Base-by-base conservation (phyloP, 2,888 invertebrate species). In the Pristionchus fissidentatus region DNA sequence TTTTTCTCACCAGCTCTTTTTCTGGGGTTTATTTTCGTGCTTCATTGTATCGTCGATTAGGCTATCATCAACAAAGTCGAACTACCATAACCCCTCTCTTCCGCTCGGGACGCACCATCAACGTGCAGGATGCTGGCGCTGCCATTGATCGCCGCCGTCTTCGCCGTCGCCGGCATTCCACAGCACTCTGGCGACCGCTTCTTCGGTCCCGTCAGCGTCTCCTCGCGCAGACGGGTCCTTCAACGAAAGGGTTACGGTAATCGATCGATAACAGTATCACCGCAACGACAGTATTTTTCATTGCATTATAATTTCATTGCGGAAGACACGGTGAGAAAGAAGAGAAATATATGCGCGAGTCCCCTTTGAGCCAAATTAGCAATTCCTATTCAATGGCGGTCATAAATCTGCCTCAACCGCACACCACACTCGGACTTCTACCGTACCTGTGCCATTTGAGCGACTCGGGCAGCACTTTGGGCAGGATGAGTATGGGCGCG, bases 401-500 rank as follows among this genome's bases (percentile, higher is more conserved):
- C n/a, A n/a, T n/a, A n/a, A n/a, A n/a, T n/a, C n/a, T n/a, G n/a
- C n/a, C n/a, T n/a, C n/a, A n/a, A n/a, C n/a, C n/a, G n/a, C n/a
- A n/a, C n/a, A n/a, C n/a, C n/a, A n/a, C n/a, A n/a, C n/a, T n/a
- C n/a, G 70, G 70, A 32, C 1, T n/a, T 0, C 19, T 32, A 55
- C 35, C n/a, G 13, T 73, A 87, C 87, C 89, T 85, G 84, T 91
- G 91, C 92, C 92, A 91, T 86, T 90, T 90, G 41, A 91, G 84
- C 1, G 90, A 90, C n/a, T 89, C 92, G 32, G 96, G 96, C 83
- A 96, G 92, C 26, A 95, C 94, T 88, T 94, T 94, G 0, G 96
- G 96, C 91, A 95, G 95, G 0, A 95, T 95, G 86, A 95, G 93
- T 60, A 96, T 94, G 0, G 96, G 96, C 87, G 95, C 93, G 0